Base-by-base conservation (phyloP, 2,888 invertebrate species). In the Thumatha senex region DNA sequence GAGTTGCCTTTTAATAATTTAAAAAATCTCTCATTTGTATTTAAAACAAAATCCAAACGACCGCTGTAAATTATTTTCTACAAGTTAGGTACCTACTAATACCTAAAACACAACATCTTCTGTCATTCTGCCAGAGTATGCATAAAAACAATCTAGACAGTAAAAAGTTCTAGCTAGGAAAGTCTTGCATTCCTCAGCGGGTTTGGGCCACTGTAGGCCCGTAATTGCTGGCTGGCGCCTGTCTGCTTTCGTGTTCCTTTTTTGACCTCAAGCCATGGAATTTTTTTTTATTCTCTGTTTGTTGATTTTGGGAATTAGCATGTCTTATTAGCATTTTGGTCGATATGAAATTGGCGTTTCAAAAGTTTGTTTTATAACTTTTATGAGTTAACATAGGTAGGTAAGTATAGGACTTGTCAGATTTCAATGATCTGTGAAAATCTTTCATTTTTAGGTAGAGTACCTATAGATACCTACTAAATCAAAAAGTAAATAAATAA, bases 241-340 rank as follows among this genome's bases (percentile, higher is more conserved):
- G 89, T 80, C 87, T 82, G 74, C 77, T 65, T 56, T 78, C 77
- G 81, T 84, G 67, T 80, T 84, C 78, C 75, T 89, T 88, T 86
- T 89, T 84, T 74, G 76, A 74, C 68, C 71, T 51, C 70, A 71
- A 67, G 70, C 62, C 55, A 49, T 56, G 53, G 48, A 47, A 70
- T 42, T 47, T 70, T 86, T 83, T 89, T 85, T 78, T 74, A 72
- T 66, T 69, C 71, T 74, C 68, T 73, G 82, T 82, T 86, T 91
- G 91, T 91, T 91, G 91, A 88, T 91, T 91, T 91, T 90, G 81
- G 84, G 83, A 90, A 91, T 91, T 91, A 91, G 91, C 89, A 86
- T 88, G 91, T 90, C 91, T 89, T 89, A 88, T 91, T 90, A 89
- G 84, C 90, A 87, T 91, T 86, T 87, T 83, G 85, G 80, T 80